Percentiles rank a stretch among this genome's conserved stretches.
phyloP scores from a whole-genome alignment of 2,888 invertebrate species.

The Nomada ferruginata region DNA sequence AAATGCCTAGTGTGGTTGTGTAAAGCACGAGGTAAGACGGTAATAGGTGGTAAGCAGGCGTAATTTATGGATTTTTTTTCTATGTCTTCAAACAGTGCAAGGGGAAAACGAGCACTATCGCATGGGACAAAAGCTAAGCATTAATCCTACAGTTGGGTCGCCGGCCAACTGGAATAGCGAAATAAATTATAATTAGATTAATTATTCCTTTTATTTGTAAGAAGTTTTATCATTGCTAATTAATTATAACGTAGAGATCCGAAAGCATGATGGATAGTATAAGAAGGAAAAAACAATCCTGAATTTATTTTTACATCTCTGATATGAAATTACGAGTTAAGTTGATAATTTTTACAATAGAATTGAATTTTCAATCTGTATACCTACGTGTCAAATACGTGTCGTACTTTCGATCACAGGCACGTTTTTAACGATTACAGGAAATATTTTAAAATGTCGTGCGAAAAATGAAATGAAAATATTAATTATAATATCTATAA shows the following conservation, averaged over 20 bases:
- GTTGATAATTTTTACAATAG: conserved; percentile 10
- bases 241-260: conserved; percentile 52
- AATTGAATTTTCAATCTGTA: conserved; percentile 16
- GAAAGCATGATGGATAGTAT: conserved; percentile 30
- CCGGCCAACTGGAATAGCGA: conserved; percentile 29
- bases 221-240: conserved; percentile 6
- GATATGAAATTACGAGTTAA: conserved; percentile 17
- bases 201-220: background rate
- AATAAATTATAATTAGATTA: conserved; percentile 35
- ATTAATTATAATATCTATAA: conserved; percentile 7
- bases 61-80: conserved; percentile 19
- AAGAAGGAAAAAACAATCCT: background rate
- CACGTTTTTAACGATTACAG: conserved; percentile 7
- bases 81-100: conserved; percentile 29
- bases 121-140: conserved; percentile 12
- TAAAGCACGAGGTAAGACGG: background rate
- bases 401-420: background rate
- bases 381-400: background rate
- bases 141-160: conserved; percentile 42
- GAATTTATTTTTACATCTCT: background rate
- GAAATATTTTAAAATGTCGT: conserved; percentile 8
- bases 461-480: conserved; percentile 11
- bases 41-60: background rate
- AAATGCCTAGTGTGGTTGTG: no score
- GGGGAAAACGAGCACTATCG: conserved; percentile 9